These are phyloP conservation scores for Struthidea cinerea DNA, from an alignment of 2,113 vertebrate species.

Conservation along the genomic window DNA sequence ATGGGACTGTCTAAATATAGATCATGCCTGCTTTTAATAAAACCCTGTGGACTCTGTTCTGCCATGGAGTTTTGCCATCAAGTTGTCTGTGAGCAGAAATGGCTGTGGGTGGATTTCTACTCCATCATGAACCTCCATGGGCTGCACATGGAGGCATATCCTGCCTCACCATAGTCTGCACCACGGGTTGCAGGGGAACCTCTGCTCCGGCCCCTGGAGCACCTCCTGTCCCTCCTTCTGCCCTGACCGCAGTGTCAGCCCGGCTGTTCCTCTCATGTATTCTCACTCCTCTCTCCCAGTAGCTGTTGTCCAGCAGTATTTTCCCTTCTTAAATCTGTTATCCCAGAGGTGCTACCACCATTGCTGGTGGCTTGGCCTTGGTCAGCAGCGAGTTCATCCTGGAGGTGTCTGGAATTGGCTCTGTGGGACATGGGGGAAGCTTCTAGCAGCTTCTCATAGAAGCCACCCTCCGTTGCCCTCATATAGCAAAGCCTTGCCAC, in stretches of 20 bases:
- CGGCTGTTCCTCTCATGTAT: background rate
- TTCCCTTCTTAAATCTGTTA: background rate
- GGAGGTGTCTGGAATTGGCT: rapidly evolving
- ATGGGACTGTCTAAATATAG: background rate
- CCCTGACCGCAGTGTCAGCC: background rate
- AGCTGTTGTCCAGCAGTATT: background rate
- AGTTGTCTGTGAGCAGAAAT: background rate
- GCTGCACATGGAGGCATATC: too few species aligned
- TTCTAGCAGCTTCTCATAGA: background rate
- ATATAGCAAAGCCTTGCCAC: background rate
- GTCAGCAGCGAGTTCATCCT: rapidly evolving
- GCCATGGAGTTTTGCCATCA: background rate
- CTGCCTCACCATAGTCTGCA: background rate
- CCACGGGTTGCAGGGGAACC: rapidly evolving
- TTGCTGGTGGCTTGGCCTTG: rapidly evolving
- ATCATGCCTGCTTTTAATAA: background rate
- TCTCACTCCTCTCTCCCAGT: background rate
- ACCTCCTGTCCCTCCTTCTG: background rate
- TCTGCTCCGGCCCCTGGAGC: rapidly evolving
- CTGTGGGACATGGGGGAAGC: rapidly evolving
- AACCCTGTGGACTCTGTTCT: background rate
- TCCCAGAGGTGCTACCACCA: rapidly evolving
- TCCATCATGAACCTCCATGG: background rate
- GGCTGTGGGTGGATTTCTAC: background rate
- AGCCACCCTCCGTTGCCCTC: rapidly evolving